Conservation (phyloP, 2,888 invertebrate genomes). For the Abrostola triplasia region DNA sequence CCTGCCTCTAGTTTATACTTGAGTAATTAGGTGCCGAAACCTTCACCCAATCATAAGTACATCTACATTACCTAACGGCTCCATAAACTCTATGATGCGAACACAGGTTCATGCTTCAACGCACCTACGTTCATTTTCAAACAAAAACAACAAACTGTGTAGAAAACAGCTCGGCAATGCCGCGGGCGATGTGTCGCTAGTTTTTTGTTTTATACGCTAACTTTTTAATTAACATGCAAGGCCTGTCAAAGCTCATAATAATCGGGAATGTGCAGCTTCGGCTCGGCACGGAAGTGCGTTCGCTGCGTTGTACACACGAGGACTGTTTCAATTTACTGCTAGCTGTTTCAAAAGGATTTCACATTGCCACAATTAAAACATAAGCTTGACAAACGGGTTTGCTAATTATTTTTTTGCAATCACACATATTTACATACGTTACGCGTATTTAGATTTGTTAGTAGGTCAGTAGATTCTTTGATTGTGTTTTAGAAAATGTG, state of each 20-base stretch:
- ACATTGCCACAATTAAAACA: slow-evolving; percentile 37
- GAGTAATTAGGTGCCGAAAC: slow-evolving; percentile 21
- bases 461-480: slow-evolving; percentile 41
- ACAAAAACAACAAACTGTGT: slow-evolving; percentile 32
- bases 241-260: slow-evolving; percentile 74
- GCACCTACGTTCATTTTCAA: slow-evolving; percentile 27
- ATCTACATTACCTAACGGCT: slow-evolving; percentile 30
- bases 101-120: slow-evolving; percentile 13
- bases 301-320: slow-evolving; percentile 41
- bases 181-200: slow-evolving; percentile 30
- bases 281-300: slow-evolving; percentile 47
- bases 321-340: slow-evolving; percentile 18
- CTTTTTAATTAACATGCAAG: slow-evolving; percentile 73
- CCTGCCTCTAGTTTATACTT: not conserved
- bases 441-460: slow-evolving; percentile 34
- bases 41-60: slow-evolving; percentile 24
- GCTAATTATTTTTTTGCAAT: slow-evolving; percentile 51
- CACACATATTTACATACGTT: slow-evolving; percentile 38
- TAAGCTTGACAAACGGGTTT: slow-evolving; percentile 47
- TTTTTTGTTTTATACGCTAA: slow-evolving; percentile 52
- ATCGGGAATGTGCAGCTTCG: slow-evolving; percentile 56
- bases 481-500: slow-evolving; percentile 32
- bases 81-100: slow-evolving; percentile 9
- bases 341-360: slow-evolving; percentile 46
- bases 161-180: slow-evolving; percentile 33